Percentiles rank a stretch among this genome's conserved stretches.
Evolutionary conservation across 1,140 invertebrate genomes (phyloP).

Genomic region (Macrobrachium nipponense): DNA sequence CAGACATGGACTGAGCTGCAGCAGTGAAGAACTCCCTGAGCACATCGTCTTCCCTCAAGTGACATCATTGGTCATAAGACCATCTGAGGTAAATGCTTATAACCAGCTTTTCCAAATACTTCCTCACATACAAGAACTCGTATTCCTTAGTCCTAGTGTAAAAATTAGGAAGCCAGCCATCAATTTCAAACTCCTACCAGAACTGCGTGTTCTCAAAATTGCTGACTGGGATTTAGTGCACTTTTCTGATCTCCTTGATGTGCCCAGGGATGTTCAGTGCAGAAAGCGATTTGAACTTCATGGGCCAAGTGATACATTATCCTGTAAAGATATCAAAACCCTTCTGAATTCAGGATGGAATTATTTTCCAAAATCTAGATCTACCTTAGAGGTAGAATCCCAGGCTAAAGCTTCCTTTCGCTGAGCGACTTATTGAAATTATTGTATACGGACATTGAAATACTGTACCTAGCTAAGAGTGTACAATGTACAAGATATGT

Average conservation of each 20-base stretch:
- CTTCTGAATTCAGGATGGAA: not conserved
- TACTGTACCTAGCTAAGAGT: too few species aligned
- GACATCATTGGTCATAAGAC: too few species aligned
- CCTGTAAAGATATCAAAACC: not conserved
- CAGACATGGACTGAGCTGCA: too few species aligned
- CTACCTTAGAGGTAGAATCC: not conserved
- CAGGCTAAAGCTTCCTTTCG: not conserved
- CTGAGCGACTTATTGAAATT: not conserved
- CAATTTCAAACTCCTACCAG: not conserved
- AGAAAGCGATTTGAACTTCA: not conserved
- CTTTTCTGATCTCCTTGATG: not conserved
- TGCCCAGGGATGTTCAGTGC: not conserved
- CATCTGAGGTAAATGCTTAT: too few species aligned
- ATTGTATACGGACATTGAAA: too few species aligned
- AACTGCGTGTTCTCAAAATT: not conserved
- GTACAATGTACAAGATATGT: too few species aligned
- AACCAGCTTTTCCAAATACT: not conserved
- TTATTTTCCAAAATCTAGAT: not conserved
- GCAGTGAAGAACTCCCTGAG: too few species aligned
- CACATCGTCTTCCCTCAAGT: too few species aligned
- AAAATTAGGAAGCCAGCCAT: not conserved
- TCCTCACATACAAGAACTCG: not conserved
- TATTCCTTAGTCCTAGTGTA: not conserved
- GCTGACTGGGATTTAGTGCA: not conserved
- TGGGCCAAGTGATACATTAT: not conserved